Evolutionary conservation across 2,113 vertebrate species (phyloP), one percentile per base, ranked within the genome.

Genomic region (Microtus pennsylvanicus): DNA sequence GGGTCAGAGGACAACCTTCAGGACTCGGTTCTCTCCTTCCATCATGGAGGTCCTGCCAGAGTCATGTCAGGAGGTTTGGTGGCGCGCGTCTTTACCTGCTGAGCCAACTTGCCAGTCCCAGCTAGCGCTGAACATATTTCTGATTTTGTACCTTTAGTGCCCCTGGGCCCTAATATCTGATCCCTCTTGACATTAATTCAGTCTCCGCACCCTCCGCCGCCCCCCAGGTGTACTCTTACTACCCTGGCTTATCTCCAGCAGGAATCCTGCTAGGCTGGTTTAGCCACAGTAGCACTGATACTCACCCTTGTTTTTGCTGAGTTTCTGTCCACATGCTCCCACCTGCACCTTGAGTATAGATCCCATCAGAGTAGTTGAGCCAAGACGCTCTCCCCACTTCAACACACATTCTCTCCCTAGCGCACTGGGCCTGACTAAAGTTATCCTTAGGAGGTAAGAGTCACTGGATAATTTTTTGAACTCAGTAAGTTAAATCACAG

Each of bases 201-300:
- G 55, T 1, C 42, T 81, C 42, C 22, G 74, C 14, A 21, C 16
- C 12, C 33, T 61, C 13, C 50, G 42, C 9, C 9, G 4, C 8
- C 28, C 35, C 28, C 75, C 10, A 42, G 16, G 6, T 30, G 2
- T 55, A 81, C 28, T 52, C 75, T 75, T 63, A 67, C 61, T 28
- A 22, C 7, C n/a, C 21, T 35, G 30, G 19, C 52, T 92, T 88
- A 88, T 88, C 75, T 63, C 24, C 30, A 55, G 11, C 83, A 92
- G 80, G 90, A 88, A 95, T 95, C 67, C 28, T 75, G 76, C 80
- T 21, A 14, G 67, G 28, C n/a, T 55, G 10, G 81, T 91, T 88
- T 45, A 52, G 76, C 16, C 22, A 52, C 28, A 75, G 5, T 45
- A 28, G 4, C 67, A 35, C n/a, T 42, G 63, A 65, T 7, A 47